These are phyloP conservation scores for Chironomus striatipennis DNA, from an alignment of 1,140 invertebrate genomes.

Conservation along the genomic window DNA sequence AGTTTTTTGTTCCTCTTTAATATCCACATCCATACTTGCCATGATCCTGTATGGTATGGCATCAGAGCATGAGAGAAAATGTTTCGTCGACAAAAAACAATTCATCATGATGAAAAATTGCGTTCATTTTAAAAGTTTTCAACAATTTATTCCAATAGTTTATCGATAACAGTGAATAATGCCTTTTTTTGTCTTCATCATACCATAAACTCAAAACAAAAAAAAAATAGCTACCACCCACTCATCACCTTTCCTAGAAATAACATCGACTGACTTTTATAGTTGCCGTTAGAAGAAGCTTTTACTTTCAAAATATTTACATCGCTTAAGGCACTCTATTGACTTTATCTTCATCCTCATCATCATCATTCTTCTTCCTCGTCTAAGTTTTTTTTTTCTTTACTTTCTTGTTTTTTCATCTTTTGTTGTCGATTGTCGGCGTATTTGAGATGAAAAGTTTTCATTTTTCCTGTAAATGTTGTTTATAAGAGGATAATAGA, in stretches of 20 bases:
- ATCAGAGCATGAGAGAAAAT: no score
- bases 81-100: constrained; percentile 9
- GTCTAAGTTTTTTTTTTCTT: background rate
- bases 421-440: background rate
- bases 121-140: constrained; percentile 14
- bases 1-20: no score
- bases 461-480: background rate
- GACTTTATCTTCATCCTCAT: background rate
- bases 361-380: no score
- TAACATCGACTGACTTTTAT: background rate
- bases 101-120: constrained; percentile 13
- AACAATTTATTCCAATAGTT: constrained; percentile 14
- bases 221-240: no score
- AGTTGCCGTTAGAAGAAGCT: background rate
- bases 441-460: background rate
- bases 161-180: constrained; percentile 9
- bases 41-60: no score
- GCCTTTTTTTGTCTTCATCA: background rate
- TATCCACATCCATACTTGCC: no score
- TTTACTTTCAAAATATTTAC: background rate
- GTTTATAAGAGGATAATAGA: background rate
- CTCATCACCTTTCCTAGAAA: background rate
- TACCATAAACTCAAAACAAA: background rate
- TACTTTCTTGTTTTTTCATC: background rate
- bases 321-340: background rate